Conservation (phyloP, 2,888 invertebrate genomes). For the Globia sparganii region DNA sequence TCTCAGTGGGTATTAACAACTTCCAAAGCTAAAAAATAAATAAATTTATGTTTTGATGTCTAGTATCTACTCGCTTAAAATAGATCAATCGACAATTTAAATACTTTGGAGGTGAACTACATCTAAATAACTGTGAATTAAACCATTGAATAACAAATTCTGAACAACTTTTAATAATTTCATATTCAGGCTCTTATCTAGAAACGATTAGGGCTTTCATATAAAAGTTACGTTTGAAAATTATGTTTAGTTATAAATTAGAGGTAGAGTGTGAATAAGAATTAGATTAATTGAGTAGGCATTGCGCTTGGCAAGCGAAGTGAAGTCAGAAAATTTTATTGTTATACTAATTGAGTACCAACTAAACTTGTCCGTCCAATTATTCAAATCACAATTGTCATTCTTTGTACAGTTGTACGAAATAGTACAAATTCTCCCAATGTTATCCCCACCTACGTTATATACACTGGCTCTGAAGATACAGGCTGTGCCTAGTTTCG, state of each 20-base stretch:
- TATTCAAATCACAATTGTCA: background rate
- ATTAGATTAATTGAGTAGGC: background rate
- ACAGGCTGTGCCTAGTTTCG: too few relatives aligned
- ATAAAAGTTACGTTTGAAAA: background rate
- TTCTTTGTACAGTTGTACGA: background rate
- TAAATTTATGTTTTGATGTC: too few relatives aligned
- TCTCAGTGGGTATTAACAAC: too few relatives aligned
- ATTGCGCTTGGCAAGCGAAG: background rate
- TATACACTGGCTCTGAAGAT: too few relatives aligned
- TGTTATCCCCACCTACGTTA: too few relatives aligned
- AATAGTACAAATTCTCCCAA: too few relatives aligned
- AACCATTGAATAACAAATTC: background rate
- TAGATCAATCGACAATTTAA: background rate
- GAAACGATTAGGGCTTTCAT: background rate
- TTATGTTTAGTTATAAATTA: constrained; percentile 6
- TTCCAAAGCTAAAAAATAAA: too few relatives aligned
- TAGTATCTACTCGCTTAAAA: background rate
- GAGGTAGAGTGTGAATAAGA: background rate
- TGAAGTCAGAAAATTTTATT: background rate
- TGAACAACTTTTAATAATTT: constrained; percentile 15
- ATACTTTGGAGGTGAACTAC: constrained; percentile 27
- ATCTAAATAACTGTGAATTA: background rate
- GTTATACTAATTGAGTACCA: too few relatives aligned
- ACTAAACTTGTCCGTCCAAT: too few relatives aligned
- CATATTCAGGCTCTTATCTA: background rate